Evolutionary conservation across 1,140 invertebrate species (phyloP), one percentile per base, ranked within the genome.

Genomic region (Anagrus nilaparvatae): DNA sequence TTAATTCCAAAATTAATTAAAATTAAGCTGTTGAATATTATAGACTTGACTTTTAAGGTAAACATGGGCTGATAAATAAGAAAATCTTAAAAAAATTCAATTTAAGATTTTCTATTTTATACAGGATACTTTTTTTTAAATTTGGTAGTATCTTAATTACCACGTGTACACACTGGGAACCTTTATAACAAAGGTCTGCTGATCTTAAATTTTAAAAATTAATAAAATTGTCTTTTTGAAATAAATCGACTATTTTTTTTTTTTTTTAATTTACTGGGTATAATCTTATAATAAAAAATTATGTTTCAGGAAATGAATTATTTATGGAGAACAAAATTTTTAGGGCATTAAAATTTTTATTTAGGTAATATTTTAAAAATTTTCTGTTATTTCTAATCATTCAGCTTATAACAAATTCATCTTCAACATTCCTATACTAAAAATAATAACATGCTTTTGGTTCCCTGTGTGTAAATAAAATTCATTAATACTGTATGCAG

Each of bases 281-380:
- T 25, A 28, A 32, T 23, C 33, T 9, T 34, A 16, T 27, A 49
- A 50, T 43, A 51, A 43, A 46, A 52, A 60, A 58, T 62, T 65
- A 56, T 67, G 58, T 67, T 65, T 62, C 61, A 65, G 61, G 61
- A 59, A 50, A 48, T 62, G 65, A 65, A 58, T 49, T 58, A 53
- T 59, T n/a, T 55, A 53, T 56, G 60, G 61, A 59, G 56, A 39
- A 54, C 50, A 58, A 53, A 55, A 55, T 64, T 64, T 59, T 44
- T 64, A 61, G 41, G 53, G 55, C 58, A 58, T 55, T 36, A 60
- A 58, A 53, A 28, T 47, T 48, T 59, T 49, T 58, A 51, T 47
- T 49, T 67, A 67, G 63, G 63, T 64, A 65, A 65, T 58, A 38
- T 46, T 52, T 41, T 55, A 56, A 40, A 46, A 53, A 51, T 46